Base-by-base conservation (phyloP, 2,113 vertebrate genomes). In the Indicator indicator region DNA sequence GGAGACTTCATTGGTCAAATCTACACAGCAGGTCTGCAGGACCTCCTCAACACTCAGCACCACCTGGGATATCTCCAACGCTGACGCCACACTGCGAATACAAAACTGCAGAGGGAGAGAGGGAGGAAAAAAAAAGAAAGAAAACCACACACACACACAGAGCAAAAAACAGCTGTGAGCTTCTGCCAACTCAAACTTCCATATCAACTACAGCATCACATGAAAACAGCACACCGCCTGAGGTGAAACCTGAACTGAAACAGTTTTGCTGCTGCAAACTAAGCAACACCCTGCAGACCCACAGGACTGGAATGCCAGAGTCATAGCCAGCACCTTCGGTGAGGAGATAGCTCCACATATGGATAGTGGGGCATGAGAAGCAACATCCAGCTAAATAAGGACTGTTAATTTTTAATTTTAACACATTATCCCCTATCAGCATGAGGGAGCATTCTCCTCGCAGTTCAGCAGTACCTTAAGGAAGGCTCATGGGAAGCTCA, bases 71-170 rank as follows among this genome's bases (percentile, higher is more conserved):
- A 28, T 24, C 28, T 15, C 36, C 82, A 58, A 33, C 12, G 52
- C 40, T n/a, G 54, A 79, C 0, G 0, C 24, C 0, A 0, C 4
- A 3, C 50, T 55, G 76, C 0, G 2, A 88, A 65, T 9, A 55
- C 27, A 30, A 11, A 86, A 71, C 70, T 64, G 80, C 60, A 48
- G 30, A 83, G 21, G 36, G 24, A 46, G 28, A 72, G 16, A 13
- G 6, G 17, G 3, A 4, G 36, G 6, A 21, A 42, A 44, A n/a
- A 33, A 23, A 10, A 8, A 33, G 15, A 44, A 16, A 42, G 13
- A 42, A 16, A 44, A 3, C 15, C 42, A 44, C 15, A 44, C 42
- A 44, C 42, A 52, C 21, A 11, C 50, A n/a, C n/a, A n/a, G n/a
- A 4, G 4, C 36, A 9, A 23, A 44, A 46, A 40, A 30, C 20